Conservation (phyloP, 1,140 invertebrate species). For the Melipona quadrifasciata region DNA sequence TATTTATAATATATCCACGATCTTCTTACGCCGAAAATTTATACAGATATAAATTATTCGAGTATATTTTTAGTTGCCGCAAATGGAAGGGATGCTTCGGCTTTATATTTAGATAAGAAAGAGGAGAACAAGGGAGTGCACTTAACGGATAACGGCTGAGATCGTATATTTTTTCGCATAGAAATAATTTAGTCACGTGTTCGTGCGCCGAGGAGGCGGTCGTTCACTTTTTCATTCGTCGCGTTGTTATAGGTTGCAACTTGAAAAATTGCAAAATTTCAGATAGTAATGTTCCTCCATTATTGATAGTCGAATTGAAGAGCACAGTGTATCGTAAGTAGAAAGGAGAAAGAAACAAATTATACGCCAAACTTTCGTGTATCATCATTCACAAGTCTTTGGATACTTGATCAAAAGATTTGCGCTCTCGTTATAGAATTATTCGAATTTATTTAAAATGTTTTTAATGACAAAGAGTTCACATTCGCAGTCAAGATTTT, state of each 20-base stretch:
- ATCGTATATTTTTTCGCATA: conserved; percentile 35
- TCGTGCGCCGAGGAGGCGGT: not conserved
- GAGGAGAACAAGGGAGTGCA: conserved; percentile 61
- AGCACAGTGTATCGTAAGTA: too few relatives aligned
- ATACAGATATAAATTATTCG: conserved; percentile 60
- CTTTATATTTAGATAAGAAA: conserved; percentile 54
- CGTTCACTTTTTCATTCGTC: not conserved
- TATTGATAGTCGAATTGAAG: not conserved
- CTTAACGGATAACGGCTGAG: conserved; percentile 56
- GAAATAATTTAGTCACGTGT: conserved; percentile 30
- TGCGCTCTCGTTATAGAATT: too few relatives aligned
- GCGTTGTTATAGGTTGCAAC: not conserved
- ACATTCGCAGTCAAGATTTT: too few relatives aligned
- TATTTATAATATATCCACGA: not conserved
- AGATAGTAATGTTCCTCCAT: not conserved
- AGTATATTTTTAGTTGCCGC: conserved; percentile 26
- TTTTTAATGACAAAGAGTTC: too few relatives aligned
- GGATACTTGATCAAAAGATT: too few relatives aligned
- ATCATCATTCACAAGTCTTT: too few relatives aligned
- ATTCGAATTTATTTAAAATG: too few relatives aligned
- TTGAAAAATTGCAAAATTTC: not conserved
- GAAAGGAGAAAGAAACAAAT: too few relatives aligned
- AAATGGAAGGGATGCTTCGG: conserved; percentile 44
- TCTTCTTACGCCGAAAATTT: conserved; percentile 43
- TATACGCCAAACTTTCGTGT: too few relatives aligned